These are phyloP conservation scores for Dasysyrphus tricinctus DNA, from an alignment of 2,888 invertebrate species.

Conservation along the genomic window DNA sequence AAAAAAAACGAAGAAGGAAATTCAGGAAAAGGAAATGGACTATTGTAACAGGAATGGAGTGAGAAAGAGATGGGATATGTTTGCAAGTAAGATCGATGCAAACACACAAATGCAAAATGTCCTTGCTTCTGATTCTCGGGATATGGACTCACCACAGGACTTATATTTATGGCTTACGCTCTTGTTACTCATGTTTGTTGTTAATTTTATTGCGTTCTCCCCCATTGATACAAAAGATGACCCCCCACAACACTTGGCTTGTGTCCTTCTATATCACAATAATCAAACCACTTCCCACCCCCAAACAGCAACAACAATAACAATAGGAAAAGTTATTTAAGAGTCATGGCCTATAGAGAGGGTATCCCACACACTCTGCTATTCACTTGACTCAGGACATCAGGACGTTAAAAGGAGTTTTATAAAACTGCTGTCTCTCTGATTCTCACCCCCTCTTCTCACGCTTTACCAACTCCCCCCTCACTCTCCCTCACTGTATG, in stretches of 20 bases:
- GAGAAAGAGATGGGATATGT: background rate
- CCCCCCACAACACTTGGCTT: conserved; percentile 44
- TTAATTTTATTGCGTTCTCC: conserved; percentile 76
- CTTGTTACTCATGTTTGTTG: conserved; percentile 75
- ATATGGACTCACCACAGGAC: conserved; percentile 49
- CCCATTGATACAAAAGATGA: conserved; percentile 71
- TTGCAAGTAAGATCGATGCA: conserved; percentile 51
- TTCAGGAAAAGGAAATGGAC: background rate
- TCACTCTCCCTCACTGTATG: conserved; percentile 18
- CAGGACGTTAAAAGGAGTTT: conserved; percentile 42
- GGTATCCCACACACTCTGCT: conserved; percentile 34
- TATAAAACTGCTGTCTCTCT: conserved; percentile 51
- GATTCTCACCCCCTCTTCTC: conserved; percentile 16
- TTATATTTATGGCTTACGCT: conserved; percentile 74
- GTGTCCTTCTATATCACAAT: conserved; percentile 27
- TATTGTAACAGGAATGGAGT: conserved; percentile 23
- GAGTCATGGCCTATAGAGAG: conserved; percentile 60
- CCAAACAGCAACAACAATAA: conserved; percentile 8
- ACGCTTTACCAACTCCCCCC: conserved; percentile 5
- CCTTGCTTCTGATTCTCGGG: conserved; percentile 22
- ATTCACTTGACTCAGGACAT: background rate
- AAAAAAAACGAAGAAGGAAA: no score
- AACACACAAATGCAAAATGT: conserved; percentile 23
- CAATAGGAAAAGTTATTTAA: conserved; percentile 54
- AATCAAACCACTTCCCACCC: background rate